Base-by-base conservation (phyloP, 2,888 invertebrate genomes). In the Pegoplata infirma region DNA sequence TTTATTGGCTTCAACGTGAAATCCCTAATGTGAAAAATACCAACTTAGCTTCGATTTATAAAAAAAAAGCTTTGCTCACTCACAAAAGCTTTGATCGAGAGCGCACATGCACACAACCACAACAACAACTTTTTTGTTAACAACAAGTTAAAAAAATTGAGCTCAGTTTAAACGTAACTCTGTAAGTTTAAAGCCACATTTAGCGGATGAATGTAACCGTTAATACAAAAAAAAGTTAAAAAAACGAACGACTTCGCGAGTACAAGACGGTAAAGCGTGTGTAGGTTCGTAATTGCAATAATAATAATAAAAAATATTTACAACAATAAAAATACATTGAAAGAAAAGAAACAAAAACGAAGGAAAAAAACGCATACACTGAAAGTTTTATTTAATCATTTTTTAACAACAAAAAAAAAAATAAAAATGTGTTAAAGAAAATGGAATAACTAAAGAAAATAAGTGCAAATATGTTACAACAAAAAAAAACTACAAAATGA, bases 111-210 rank as follows among this genome's bases (percentile, higher is more conserved):
- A n/a, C n/a, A 40, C 36, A 2, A 12, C 10, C 5, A 19, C 4
- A 10, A 7, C 17, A 16, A 12, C 10, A 32, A 5, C 19, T 36
- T 56, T n/a, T n/a, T 44, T 16, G 32, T 36, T 49, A 21, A 40
- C 32, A 25, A 36, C 25, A 69, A 74, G 68, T 51, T 74, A 64
- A n/a, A 10, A 49, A 36, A 6, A 44, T 66, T 40, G n/a, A 53
- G 55, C 49, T 81, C 79, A 82, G 82, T 82, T 80, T 75, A 72
- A 76, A 73, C 36, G 71, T 69, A 81, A 73, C 63, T 67, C 75
- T 71, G 79, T 55, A 69, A 69, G 81, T 51, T 77, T 78, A 16
- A 76, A 82, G 82, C 67, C 82, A 79, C 68, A 75, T 49, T 75
- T 55, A 75, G 74, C 81, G 82, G 80, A 81, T 19, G 40, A 74